phyloP scores from a whole-genome alignment of 2,113 vertebrate species.

The Clarias magur region DNA sequence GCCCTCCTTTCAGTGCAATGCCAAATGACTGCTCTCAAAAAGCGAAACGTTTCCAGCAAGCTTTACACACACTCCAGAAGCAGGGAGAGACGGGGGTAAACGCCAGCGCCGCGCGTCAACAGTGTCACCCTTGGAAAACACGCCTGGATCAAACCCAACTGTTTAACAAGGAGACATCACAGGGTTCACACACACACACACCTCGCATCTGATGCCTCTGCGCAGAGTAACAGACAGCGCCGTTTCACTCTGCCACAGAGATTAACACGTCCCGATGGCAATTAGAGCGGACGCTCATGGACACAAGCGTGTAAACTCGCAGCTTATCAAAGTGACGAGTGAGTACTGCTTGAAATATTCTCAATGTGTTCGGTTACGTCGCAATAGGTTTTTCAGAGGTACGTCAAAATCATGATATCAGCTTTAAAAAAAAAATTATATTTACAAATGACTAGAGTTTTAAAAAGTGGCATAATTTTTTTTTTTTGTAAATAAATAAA shows the following conservation, averaged over 20 bases:
- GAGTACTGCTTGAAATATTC: background rate
- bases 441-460: no score
- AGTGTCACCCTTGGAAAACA: background rate
- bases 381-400: background rate
- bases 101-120: background rate
- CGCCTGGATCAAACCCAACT: background rate
- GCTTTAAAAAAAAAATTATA: no score
- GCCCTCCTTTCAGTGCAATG: constrained; percentile 36
- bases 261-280: background rate
- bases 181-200: background rate
- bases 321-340: background rate
- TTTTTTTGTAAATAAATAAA: no score
- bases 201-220: background rate
- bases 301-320: background rate
- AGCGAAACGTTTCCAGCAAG: background rate
- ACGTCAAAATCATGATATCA: background rate
- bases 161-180: background rate
- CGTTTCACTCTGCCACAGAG: constrained; percentile 9
- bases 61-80: background rate
- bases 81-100: background rate
- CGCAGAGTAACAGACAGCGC: background rate
- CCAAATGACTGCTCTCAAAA: constrained; percentile 45
- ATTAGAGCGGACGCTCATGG: background rate
- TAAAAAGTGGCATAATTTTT: no score
- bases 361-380: background rate